phyloP scores from a whole-genome alignment of 2,797 vertebrate species.

The Pelobates cultripes region DNA sequence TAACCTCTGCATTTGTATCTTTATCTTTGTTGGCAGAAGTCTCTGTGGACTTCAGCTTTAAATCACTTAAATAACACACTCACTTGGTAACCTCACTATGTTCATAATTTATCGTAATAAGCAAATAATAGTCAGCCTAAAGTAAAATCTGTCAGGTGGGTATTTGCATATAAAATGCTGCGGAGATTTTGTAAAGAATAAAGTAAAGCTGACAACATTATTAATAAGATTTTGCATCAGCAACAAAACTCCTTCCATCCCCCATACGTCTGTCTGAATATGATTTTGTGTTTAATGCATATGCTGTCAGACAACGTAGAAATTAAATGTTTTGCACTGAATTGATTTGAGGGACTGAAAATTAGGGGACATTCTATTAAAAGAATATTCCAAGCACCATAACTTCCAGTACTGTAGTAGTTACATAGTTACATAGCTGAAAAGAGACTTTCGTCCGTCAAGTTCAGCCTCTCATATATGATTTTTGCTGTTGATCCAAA shows the following conservation, averaged over 20 bases:
- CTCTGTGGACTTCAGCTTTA: not conserved
- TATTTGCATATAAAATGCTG: constrained; percentile 27
- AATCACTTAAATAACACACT: constrained; percentile 31
- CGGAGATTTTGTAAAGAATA: constrained; percentile 22
- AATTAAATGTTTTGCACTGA: not conserved
- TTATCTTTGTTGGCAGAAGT: constrained; percentile 18
- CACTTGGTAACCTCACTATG: constrained; percentile 20
- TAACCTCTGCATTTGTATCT: constrained; percentile 21
- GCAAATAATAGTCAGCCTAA: constrained; percentile 35
- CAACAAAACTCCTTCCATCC: not conserved
- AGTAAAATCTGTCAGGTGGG: constrained; percentile 30
- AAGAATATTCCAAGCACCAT: not conserved
- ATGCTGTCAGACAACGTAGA: not conserved
- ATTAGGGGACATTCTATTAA: not conserved
- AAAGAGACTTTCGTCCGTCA: too few relatives aligned
- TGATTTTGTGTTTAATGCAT: not conserved
- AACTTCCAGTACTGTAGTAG: too few relatives aligned
- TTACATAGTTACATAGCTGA: too few relatives aligned
- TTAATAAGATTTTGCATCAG: constrained; percentile 35
- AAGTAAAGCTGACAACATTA: constrained; percentile 38
- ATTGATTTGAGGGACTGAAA: not conserved
- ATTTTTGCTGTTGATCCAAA: too few relatives aligned
- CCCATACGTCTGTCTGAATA: not conserved
- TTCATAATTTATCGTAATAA: constrained; percentile 36
- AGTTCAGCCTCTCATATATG: too few relatives aligned